Conservation (phyloP, 2,113 vertebrate species). For the Entosphenus tridentatus region DNA sequence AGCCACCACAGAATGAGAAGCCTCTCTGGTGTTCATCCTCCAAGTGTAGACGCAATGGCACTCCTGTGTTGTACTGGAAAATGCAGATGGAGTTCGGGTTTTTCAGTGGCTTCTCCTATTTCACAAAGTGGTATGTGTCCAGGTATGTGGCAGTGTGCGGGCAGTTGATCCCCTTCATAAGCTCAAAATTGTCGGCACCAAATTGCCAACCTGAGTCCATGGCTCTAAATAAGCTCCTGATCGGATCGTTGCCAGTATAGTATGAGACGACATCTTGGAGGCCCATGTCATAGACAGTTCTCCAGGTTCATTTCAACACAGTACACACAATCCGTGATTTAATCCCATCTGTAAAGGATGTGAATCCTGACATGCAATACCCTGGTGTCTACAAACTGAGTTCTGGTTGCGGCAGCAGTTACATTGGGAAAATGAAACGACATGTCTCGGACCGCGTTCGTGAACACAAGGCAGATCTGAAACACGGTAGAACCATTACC, state of each 20-base stretch:
- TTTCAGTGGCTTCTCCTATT: constrained; percentile 14
- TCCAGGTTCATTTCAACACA: too few species aligned
- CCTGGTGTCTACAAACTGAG: too few species aligned
- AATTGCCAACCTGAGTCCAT: constrained; percentile 53
- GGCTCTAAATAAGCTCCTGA: constrained; percentile 38
- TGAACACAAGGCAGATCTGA: too few species aligned
- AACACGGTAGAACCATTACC: too few species aligned
- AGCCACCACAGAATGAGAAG: constrained; percentile 29
- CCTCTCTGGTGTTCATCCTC: constrained; percentile 25
- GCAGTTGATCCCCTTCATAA: constrained; percentile 49
- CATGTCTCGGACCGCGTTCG: too few species aligned
- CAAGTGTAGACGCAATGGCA: constrained; percentile 49
- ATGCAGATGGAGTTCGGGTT: constrained; percentile 42
- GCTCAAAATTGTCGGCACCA: constrained; percentile 33
- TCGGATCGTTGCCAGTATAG: constrained; percentile 44
- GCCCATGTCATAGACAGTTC: constrained; percentile 46
- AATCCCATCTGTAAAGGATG: too few species aligned
- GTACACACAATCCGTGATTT: too few species aligned
- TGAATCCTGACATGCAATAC: too few species aligned
- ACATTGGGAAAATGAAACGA: too few species aligned
- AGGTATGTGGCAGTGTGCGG: constrained; percentile 32
- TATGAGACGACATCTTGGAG: constrained; percentile 52
- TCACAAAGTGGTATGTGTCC: constrained; percentile 29
- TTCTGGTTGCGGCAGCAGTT: too few species aligned
- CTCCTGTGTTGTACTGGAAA: constrained; percentile 49